Conservation (phyloP, 2,888 invertebrate genomes). For the Cancer borealis region DNA sequence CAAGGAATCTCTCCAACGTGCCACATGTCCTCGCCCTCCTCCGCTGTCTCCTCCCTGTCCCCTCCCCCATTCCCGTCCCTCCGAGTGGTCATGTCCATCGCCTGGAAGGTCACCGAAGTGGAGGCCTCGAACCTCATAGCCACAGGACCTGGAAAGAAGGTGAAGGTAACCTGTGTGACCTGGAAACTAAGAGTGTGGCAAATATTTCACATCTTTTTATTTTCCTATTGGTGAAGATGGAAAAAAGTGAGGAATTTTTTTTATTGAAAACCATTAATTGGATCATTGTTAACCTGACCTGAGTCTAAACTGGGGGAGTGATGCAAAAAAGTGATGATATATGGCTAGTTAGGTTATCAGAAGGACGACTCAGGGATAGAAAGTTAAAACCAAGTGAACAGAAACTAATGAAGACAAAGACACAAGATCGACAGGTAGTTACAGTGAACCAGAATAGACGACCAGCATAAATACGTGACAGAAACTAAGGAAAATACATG, state of each 20-base stretch:
- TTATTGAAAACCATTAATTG: neutral
- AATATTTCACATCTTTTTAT: neutral
- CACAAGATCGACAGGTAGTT: too few relatives aligned
- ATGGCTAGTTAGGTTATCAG: neutral
- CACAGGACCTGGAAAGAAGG: slow-evolving; percentile 41
- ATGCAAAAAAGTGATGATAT: neutral
- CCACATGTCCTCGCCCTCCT: slow-evolving; percentile 63
- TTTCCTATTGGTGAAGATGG: neutral
- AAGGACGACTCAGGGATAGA: too few relatives aligned
- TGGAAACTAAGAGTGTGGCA: neutral
- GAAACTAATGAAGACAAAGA: too few relatives aligned
- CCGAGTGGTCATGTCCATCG: slow-evolving; percentile 46
- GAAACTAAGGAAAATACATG: too few relatives aligned
- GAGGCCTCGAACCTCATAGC: slow-evolving; percentile 65
- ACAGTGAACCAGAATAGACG: too few relatives aligned
- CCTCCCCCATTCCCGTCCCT: slow-evolving; percentile 16
- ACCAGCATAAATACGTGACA: too few relatives aligned
- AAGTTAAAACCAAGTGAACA: too few relatives aligned
- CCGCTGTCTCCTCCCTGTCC: slow-evolving; percentile 43
- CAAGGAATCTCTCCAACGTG: slow-evolving; percentile 75
- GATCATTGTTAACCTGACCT: neutral
- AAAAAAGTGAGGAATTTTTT: neutral
- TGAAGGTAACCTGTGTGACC: neutral
- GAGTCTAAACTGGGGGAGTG: neutral
- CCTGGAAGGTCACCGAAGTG: slow-evolving; percentile 69